phyloP scores from a whole-genome alignment of 2,113 vertebrate genomes.

The crab-eating macaque (Macaca fascicularis) region DNA sequence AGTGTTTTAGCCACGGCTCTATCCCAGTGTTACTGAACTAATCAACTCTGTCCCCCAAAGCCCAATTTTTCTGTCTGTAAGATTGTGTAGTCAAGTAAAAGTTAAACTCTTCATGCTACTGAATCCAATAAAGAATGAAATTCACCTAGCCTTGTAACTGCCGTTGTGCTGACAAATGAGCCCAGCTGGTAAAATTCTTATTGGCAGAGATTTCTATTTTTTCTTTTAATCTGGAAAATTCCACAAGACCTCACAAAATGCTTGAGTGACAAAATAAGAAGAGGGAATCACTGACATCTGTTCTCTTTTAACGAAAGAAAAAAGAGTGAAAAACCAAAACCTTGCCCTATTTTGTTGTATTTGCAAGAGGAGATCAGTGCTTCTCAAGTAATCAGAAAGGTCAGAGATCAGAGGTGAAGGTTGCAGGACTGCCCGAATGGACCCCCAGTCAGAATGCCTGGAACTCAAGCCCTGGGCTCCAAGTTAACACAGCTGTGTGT shows the following conservation, averaged over 20 bases:
- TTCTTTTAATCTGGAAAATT: slow-evolving; percentile 53
- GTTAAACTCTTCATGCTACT: not conserved
- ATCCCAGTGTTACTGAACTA: not conserved
- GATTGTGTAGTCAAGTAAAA: not conserved
- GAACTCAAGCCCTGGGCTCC: not conserved
- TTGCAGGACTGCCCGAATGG: not conserved
- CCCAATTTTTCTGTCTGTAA: not conserved
- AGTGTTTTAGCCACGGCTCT: not conserved
- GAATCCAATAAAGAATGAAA: slow-evolving; percentile 21
- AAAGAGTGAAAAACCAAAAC: not conserved
- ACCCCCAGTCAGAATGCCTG: not conserved
- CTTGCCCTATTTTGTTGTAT: not conserved
- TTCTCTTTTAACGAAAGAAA: not conserved
- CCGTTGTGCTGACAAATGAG: not conserved
- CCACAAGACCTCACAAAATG: slow-evolving; percentile 24
- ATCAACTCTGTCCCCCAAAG: not conserved
- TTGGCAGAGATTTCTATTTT: slow-evolving; percentile 32
- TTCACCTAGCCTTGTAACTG: not conserved
- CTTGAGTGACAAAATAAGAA: not conserved
- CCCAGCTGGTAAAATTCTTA: not conserved
- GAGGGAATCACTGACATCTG: not conserved
- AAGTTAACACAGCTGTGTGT: not conserved
- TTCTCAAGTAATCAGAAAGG: not conserved
- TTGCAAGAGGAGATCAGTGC: not conserved
- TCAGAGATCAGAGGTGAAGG: not conserved